phyloP scores from a whole-genome alignment of 2,797 vertebrate species.

The Paguma larvata region DNA sequence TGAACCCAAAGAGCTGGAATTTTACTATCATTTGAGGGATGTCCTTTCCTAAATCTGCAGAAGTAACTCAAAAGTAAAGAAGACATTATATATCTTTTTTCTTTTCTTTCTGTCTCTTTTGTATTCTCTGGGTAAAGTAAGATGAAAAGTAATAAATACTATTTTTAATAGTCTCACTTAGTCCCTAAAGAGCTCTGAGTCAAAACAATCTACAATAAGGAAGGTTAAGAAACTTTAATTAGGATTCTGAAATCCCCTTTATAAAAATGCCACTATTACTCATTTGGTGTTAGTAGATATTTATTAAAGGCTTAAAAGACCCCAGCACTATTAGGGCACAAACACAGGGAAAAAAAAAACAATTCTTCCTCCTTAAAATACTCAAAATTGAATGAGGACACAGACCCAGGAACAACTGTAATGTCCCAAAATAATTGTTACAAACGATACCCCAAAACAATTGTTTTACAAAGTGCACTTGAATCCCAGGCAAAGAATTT shows the following conservation, averaged over 20 bases:
- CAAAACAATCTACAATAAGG: background rate
- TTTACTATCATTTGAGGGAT: background rate
- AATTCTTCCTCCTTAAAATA: background rate
- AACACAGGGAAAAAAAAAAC: background rate
- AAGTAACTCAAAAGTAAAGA: background rate
- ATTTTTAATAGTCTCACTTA: background rate
- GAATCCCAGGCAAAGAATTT: background rate
- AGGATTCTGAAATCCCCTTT: constrained; percentile 28
- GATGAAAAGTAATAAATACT: background rate
- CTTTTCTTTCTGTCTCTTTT: background rate
- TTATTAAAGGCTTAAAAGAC: background rate
- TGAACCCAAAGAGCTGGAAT: background rate
- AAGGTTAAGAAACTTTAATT: constrained; percentile 53
- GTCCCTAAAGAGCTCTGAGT: background rate
- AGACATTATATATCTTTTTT: background rate
- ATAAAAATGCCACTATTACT: background rate
- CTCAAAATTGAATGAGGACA: background rate
- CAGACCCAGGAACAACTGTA: background rate
- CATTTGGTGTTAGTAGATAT: background rate
- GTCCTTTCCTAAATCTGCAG: background rate
- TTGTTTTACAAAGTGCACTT: background rate
- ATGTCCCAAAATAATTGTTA: background rate
- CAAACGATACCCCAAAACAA: background rate
- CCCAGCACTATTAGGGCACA: background rate
- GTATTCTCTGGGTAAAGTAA: background rate